Evolutionary conservation across 2,888 invertebrate species (phyloP), one percentile per base, ranked within the genome.

Genomic region (Linnaemya vulpina): DNA sequence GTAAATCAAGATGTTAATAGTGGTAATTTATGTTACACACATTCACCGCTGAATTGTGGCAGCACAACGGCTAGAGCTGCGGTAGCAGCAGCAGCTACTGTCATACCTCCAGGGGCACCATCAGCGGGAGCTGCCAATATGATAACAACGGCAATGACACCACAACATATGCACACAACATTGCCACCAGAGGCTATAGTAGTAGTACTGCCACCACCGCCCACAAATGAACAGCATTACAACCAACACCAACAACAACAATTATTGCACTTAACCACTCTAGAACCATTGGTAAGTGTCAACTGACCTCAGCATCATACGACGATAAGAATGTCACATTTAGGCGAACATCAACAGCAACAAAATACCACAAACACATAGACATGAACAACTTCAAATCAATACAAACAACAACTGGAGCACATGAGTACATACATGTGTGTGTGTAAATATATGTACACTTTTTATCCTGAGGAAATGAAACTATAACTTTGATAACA

Each of bases 211-310:
- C 90, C 89, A 68, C 87, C 87, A 20, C 88, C 90, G 35, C 88
- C 87, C 77, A 87, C 87, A 87, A 87, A 87, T 88, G 80, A 89
- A 22, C 81, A 79, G 22, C 62, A 22, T 35, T 78, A 67, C 81
- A 87, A 88, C 3, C 78, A 82, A 13, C 87, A 79, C 35, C 71
- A 75, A 79, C 88, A 90, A 87, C 89, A 90, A 46, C 83, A 86
- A 62, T 79, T 87, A 73, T 67, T 87, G 85, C 87, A 87, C 86
- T 80, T 87, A 83, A 84, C 86, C 80, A 76, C 87, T 83, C 88
- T 89, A 85, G 90, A 91, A 87, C 91, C 90, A 62, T 87, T 91
- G 89, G 91, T 91, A 87, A 91, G 91, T 87, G 90, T 91, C 76
- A 91, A 91, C 89, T 91, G 91, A 91, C 90, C 91, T 88, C 88